Percentiles rank a stretch among this genome's conserved stretches.
These are phyloP conservation scores for Machaerirhynchus nigripectus DNA, from an alignment of 2,113 vertebrate species.

Conservation along the genomic window DNA sequence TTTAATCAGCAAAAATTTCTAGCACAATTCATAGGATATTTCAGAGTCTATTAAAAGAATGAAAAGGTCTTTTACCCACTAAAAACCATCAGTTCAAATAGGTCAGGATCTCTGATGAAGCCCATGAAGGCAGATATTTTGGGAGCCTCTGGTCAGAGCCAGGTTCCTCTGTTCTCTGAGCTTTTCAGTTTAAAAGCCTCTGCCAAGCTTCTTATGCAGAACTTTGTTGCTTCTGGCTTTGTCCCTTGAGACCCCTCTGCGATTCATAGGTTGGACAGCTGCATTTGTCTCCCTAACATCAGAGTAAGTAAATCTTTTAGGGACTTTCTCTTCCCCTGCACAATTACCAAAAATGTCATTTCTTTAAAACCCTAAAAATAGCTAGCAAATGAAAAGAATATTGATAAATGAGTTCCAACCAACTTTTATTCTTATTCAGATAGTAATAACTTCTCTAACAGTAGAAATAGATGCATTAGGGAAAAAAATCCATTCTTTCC, in stretches of 20 bases:
- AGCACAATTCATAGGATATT: neutral
- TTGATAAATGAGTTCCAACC: neutral
- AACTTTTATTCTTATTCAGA: neutral
- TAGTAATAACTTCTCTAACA: neutral
- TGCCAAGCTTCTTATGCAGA: neutral
- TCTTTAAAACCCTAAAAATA: neutral
- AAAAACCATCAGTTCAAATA: neutral
- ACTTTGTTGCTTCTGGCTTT: neutral
- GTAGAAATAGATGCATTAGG: neutral
- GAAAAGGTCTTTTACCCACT: neutral
- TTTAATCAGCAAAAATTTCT: neutral
- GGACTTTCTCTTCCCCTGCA: neutral
- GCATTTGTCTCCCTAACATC: neutral
- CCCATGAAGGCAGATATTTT: fast-evolving
- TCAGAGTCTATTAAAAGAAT: neutral
- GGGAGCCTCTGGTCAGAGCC: neutral
- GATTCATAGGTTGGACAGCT: neutral
- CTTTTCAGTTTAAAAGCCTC: neutral
- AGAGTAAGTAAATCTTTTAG: neutral
- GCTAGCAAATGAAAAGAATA: neutral
- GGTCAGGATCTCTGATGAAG: neutral
- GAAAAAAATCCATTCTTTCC: neutral
- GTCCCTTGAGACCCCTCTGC: neutral
- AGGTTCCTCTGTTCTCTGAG: neutral
- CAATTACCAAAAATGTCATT: neutral